Base-by-base conservation (phyloP, 1,140 invertebrate species). In the Tribolium castaneum region DNA sequence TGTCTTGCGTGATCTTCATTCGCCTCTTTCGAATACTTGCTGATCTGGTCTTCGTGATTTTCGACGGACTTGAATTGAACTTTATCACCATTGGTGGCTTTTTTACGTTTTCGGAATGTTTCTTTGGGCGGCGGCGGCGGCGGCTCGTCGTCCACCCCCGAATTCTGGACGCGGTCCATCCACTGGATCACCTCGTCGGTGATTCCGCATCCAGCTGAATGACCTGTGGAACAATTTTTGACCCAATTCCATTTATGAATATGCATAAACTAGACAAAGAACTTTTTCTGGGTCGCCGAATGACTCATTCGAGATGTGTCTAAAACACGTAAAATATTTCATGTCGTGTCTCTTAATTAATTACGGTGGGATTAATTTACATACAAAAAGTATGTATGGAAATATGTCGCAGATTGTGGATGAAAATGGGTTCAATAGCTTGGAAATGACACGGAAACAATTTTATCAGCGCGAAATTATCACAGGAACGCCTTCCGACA, bases 151-250 rank as follows among this genome's bases (percentile, higher is more conserved):
- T 93, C 91, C 35, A 91, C 91, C 0, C 91, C 96, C 6, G 96
- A 96, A 88, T 96, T 95, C 86, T 98, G 96, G 80, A 98, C 92
- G 78, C 89, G 90, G 78, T 97, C 92, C 97, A 99, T 98, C 96
- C 96, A 98, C 82, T 96, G 91, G 73, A 93, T 91, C 19, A 97
- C 91, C 75, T 96, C 93, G 77, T 95, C 94, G 7, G 92, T 96
- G 39, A 97, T 92, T 51, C 96, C 97, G 87, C 96, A 97, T 6
- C 96, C 96, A 78, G 91, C 92, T 25, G 92, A 91, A 86, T 94
- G 93, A 86, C 93, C 83, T 84, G n/a, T 19, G 22, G 19, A 52
- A 13, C 9, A 45, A 9, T 14, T 45, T 71, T 70, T n/a, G 35
- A 34, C 34, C 13, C 16, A 34, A 39, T 12, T n/a, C 25, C 62